Conservation (phyloP, 2,888 invertebrate genomes). For the Shargacucullia verbasci region DNA sequence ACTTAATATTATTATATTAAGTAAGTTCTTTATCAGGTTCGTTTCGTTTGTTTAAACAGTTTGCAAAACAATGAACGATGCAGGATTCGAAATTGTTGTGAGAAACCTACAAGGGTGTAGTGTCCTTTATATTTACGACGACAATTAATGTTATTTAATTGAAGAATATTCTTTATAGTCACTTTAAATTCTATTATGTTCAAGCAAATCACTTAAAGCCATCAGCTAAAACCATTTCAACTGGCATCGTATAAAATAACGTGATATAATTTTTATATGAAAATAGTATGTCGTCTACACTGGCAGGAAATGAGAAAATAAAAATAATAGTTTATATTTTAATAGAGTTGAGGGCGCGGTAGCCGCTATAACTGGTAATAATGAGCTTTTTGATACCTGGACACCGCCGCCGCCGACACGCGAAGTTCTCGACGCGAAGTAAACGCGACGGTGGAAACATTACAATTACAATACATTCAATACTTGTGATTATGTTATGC, state of each 20-base stretch:
- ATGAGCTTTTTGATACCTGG: constrained; percentile 2
- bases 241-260: neutral
- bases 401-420: constrained; percentile 8
- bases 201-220: too few species aligned
- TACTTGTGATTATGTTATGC: constrained; percentile 16
- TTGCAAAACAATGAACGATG: too few species aligned
- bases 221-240: too few species aligned
- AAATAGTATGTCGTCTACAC: too few species aligned
- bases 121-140: too few species aligned
- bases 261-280: neutral
- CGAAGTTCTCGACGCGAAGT: constrained; percentile 5
- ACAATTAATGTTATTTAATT: too few species aligned
- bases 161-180: too few species aligned
- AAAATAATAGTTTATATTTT: constrained; percentile 9
- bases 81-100: too few species aligned
- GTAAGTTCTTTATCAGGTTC: neutral
- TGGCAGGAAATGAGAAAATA: constrained; percentile 6
- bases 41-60: neutral
- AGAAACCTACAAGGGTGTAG: too few species aligned
- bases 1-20: neutral
- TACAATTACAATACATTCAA: constrained; percentile 22
- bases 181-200: too few species aligned
- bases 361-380: constrained; percentile 7
- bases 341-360: constrained; percentile 3
- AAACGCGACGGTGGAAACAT: constrained; percentile 7